Evolutionary conservation across 2,888 invertebrate genomes (phyloP).

Genomic region (Dolichopus griseipennis): DNA sequence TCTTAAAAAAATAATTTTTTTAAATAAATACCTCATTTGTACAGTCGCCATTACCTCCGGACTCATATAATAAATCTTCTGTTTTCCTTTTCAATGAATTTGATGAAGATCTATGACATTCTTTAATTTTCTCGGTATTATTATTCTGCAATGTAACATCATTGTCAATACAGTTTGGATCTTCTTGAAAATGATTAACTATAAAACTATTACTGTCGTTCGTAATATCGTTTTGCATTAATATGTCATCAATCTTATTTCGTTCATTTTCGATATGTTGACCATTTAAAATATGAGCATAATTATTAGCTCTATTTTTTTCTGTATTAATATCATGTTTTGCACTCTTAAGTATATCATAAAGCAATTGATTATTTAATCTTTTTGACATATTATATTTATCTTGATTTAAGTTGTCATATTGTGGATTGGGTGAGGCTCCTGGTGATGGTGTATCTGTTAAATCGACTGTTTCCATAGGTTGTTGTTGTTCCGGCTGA

Average conservation of each 20-base stretch:
- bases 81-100: background rate
- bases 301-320: background rate
- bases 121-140: background rate
- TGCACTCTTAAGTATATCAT: background rate
- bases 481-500: background rate
- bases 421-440: constrained; percentile 32
- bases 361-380: background rate
- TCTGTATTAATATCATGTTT: background rate
- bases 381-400: background rate
- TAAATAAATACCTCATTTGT: background rate
- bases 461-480: constrained; percentile 36
- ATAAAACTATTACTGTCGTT: background rate
- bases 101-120: background rate
- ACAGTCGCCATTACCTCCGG: background rate
- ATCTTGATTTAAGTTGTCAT: background rate
- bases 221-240: constrained; percentile 10
- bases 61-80: background rate
- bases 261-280: background rate
- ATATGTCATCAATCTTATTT: background rate
- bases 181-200: background rate
- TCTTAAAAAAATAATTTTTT: no score
- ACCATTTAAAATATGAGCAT: background rate
- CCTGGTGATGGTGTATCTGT: constrained; percentile 39
- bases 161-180: background rate
- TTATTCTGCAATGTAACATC: background rate